phyloP scores from a whole-genome alignment of 2,888 invertebrate genomes.

The Meloe dianella region DNA sequence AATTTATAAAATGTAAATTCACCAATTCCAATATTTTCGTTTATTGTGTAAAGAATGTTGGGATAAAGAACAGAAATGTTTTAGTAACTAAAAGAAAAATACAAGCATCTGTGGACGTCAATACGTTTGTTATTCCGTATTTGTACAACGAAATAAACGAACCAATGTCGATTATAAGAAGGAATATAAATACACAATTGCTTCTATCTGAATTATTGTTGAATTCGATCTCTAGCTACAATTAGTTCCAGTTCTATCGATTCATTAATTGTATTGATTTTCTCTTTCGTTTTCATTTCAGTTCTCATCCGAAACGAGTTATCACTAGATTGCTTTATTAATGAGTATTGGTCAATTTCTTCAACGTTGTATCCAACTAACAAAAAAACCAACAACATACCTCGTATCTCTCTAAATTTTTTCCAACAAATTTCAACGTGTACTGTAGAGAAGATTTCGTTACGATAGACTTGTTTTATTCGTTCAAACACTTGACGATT shows the following conservation, averaged over 20 bases:
- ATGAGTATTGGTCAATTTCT: slow-evolving; percentile 11
- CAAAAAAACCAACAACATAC: background rate
- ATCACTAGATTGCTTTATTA: slow-evolving; percentile 14
- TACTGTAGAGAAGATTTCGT: slow-evolving; percentile 10
- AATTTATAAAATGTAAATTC: background rate
- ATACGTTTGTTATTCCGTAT: no score
- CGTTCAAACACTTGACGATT: background rate
- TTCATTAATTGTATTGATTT: background rate
- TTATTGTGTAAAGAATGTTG: slow-evolving; percentile 10
- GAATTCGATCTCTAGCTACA: background rate
- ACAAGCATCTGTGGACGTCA: no score
- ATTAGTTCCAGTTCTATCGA: slow-evolving; percentile 5
- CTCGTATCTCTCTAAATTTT: background rate
- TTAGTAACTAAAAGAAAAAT: no score
- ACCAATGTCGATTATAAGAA: no score
- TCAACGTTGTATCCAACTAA: background rate
- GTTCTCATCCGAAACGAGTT: slow-evolving; percentile 7
- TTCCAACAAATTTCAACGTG: slow-evolving; percentile 15
- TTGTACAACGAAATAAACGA: no score
- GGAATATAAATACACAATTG: no score
- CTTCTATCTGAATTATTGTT: background rate
- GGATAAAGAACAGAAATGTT: no score
- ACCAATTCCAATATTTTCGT: background rate
- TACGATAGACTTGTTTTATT: background rate
- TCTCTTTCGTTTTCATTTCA: background rate